A percentile compares a stretch with the other conserved stretches of the same genome.
These are phyloP conservation scores for Fulmarus glacialis DNA, from an alignment of 2,113 vertebrate species.

Conservation along the genomic window DNA sequence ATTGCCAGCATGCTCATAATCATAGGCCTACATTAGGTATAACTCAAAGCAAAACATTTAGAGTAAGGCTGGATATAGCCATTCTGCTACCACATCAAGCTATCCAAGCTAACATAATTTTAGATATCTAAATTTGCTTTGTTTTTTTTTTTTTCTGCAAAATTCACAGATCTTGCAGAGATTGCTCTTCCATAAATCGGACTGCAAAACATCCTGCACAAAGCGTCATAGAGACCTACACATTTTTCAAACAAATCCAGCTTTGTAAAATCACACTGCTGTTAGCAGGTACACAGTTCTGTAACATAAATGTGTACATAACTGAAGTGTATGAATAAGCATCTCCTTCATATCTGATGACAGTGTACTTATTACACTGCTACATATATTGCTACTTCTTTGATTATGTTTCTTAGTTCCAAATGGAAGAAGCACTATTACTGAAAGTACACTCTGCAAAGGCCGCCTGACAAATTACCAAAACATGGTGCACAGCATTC, in stretches of 20 bases:
- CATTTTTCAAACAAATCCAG: not conserved
- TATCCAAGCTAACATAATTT: not conserved
- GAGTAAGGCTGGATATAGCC: not conserved
- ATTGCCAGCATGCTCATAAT: not conserved
- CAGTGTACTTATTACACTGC: not conserved
- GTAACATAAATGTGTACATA: not conserved
- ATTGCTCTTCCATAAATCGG: not conserved
- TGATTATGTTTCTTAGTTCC: not conserved
- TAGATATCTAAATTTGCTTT: not conserved
- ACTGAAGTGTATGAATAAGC: not conserved
- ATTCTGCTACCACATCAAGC: not conserved
- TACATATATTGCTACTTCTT: not conserved
- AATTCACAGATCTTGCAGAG: not conserved
- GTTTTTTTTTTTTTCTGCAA: not conserved
- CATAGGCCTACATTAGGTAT: not conserved
- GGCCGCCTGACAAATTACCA: not conserved
- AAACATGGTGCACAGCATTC: not conserved
- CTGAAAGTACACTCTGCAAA: not conserved
- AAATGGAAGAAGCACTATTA: not conserved
- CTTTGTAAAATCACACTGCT: not conserved
- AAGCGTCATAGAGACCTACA: not conserved
- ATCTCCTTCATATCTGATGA: not conserved
- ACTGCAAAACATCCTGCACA: not conserved
- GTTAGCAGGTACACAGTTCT: not conserved
- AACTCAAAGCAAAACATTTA: not conserved